Evolutionary conservation across 2,113 vertebrate genomes (phyloP), one percentile per base, ranked within the genome.

Genomic region (Nettapus auritus): DNA sequence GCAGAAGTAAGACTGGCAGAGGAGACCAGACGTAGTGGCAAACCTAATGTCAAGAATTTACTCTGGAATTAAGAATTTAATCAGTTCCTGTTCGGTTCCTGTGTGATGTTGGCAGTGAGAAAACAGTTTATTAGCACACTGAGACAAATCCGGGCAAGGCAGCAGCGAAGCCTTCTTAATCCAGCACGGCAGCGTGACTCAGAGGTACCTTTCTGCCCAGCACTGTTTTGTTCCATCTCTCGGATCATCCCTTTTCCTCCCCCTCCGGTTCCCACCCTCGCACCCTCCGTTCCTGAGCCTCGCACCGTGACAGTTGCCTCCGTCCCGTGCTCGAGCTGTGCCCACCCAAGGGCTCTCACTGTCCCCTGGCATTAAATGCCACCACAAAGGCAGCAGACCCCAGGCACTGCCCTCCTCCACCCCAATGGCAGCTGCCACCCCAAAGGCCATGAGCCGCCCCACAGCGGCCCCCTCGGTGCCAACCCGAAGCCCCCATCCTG

Each of bases 201-300:
- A 71, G 94, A 71, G 89, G 22, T 22, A 20, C 12, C 79, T 23
- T 6, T 22, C 53, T 63, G 75, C 14, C 26, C 31, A 2, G 13
- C 2, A 2, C 57, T 3, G 10, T 10, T 40, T 42, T 6, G 40
- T 33, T 4, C 25, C 26, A 0, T 21, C 31, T 2, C 16, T 40
- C 5, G 34, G 66, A 17, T 66, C 12, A 1, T 4, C 53, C 53
- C 13, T 50, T 38, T 50, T 3, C 5, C 40, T 25, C 9, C 55
- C n/a, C 31, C 3, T 14, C n/a, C 3, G 16, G 0, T 21, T 19
- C 28, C 40, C 15, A 14, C 21, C 63, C 31, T 33, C 55, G 25
- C 23, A 13, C 23, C 50, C 50, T 52, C 23, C 23, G 23, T 13
- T 25, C 23, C 50, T 23, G 23, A 52, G 50, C 46, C 46, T 21